Percentiles rank a stretch among this genome's conserved stretches.
Conservation (phyloP, 53 echinoderm and acorn worm species). For the Astropecten irregularis region DNA sequence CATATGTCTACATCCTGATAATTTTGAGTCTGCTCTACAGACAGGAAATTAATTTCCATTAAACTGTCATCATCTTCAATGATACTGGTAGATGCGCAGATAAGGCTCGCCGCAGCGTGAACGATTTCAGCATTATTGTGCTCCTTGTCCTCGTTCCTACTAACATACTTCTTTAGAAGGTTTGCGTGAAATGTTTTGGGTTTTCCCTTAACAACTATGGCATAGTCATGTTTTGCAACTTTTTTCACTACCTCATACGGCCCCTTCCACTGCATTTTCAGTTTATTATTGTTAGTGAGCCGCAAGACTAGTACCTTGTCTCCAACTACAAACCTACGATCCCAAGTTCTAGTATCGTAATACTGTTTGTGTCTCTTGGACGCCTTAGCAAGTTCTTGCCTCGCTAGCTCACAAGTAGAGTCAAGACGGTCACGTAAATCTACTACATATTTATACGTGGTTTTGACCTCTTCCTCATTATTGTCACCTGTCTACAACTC, state of each 20-base stretch:
- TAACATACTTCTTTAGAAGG: constrained; percentile 46
- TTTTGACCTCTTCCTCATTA: constrained; percentile 47
- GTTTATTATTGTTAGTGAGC: constrained; percentile 67
- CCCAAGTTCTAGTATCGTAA: constrained; percentile 46
- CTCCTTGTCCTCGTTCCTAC: not conserved
- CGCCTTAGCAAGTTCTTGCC: constrained; percentile 39
- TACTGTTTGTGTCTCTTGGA: constrained; percentile 33
- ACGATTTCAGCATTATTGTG: not conserved
- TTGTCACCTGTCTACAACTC: constrained; percentile 30
- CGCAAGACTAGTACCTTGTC: constrained; percentile 46
- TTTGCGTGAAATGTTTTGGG: constrained; percentile 58
- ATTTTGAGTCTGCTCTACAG: constrained; percentile 25
- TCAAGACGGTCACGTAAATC: constrained; percentile 57
- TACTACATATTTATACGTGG: constrained; percentile 61
- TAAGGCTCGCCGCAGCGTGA: not conserved
- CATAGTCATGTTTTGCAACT: constrained; percentile 36
- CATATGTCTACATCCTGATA: constrained; percentile 57
- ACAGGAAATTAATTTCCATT: constrained; percentile 1
- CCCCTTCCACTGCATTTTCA: constrained; percentile 65
- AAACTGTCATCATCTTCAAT: not conserved
- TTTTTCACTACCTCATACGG: constrained; percentile 8
- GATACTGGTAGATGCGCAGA: not conserved
- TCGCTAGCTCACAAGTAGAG: constrained; percentile 56
- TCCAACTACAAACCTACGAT: constrained; percentile 29
- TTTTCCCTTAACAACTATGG: constrained; percentile 8